phyloP scores from a whole-genome alignment of 2,888 invertebrate genomes.

The Zonitis immaculata region DNA sequence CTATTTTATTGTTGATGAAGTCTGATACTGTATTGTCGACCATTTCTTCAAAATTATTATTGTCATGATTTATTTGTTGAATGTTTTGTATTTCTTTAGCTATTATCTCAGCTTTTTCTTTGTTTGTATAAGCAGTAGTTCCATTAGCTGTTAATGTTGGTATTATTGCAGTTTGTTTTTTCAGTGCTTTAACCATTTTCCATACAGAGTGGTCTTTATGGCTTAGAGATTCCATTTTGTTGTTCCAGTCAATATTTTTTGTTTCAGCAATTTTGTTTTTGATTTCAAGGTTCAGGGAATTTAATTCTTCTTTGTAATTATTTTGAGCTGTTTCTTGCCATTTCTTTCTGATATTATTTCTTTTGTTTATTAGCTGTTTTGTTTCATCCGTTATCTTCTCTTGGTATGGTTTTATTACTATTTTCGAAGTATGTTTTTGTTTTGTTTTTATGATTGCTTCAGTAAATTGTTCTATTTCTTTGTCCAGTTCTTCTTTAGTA shows the following conservation, averaged over 20 bases:
- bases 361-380: not conserved
- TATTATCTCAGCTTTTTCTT: slow-evolving; percentile 1
- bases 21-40: not conserved
- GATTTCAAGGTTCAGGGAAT: not conserved
- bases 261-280: not conserved
- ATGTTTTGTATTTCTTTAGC: not conserved
- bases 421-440: not conserved
- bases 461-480: slow-evolving; percentile 4
- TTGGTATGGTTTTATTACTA: not conserved
- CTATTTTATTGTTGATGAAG: not conserved
- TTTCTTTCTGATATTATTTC: slow-evolving; percentile 1
- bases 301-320: not conserved
- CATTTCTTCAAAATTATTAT: not conserved
- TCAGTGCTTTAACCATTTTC: not conserved
- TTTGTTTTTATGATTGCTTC: not conserved
- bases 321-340: slow-evolving; percentile 1
- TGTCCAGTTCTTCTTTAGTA: not conserved
- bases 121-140: not conserved
- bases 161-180: not conserved
- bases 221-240: not conserved
- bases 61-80: not conserved
- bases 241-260: not conserved
- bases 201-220: not conserved
- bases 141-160: not conserved
- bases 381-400: not conserved